These are phyloP conservation scores for Actenoides lindsayi DNA, from an alignment of 2,113 vertebrate species.

Conservation along the genomic window DNA sequence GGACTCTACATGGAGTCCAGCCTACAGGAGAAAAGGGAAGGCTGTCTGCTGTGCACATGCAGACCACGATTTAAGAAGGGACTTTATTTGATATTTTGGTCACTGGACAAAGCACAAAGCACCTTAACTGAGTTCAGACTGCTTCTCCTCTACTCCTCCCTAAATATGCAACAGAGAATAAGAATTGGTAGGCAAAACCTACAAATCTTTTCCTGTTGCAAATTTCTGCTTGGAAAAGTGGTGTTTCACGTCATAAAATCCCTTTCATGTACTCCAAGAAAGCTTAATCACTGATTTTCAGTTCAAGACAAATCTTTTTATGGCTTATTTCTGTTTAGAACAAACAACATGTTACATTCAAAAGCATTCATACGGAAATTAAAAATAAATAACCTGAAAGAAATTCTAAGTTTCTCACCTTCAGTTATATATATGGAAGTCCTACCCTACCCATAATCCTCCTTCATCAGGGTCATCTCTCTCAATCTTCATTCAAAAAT, in stretches of 20 bases:
- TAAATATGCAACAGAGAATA: neutral
- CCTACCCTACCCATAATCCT: neutral
- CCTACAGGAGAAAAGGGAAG: neutral
- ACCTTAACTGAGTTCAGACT: neutral
- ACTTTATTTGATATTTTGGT: neutral
- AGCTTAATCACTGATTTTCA: neutral
- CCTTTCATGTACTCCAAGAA: neutral
- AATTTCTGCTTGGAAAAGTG: neutral
- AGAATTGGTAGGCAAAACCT: neutral
- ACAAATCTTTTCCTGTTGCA: neutral
- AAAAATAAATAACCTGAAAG: neutral
- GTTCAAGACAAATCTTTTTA: neutral
- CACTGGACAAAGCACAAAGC: neutral
- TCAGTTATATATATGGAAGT: neutral
- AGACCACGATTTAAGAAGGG: neutral
- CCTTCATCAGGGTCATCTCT: neutral
- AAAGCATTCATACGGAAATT: neutral
- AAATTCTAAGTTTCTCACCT: neutral
- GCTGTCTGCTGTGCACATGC: neutral
- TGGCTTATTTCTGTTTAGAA: neutral
- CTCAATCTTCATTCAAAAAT: neutral
- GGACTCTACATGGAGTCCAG: neutral
- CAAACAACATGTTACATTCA: neutral
- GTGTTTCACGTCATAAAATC: neutral
- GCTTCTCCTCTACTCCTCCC: neutral